These are phyloP conservation scores for Hydrochoerus hydrochaeris DNA, from an alignment of 2,113 vertebrate genomes.

Conservation along the genomic window DNA sequence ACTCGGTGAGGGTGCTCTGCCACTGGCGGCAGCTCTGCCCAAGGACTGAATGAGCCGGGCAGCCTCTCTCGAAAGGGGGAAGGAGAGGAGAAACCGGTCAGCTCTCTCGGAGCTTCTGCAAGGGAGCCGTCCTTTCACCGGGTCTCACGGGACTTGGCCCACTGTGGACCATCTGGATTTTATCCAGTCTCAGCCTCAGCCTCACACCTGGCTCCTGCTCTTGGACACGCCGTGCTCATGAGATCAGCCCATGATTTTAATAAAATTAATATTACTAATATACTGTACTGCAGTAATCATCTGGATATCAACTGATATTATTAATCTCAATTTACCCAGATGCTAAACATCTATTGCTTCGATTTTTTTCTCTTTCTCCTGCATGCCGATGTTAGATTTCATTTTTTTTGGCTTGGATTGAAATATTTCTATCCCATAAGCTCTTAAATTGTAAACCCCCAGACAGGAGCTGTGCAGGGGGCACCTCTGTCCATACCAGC, in stretches of 20 bases:
- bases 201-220: background rate
- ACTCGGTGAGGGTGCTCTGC: background rate
- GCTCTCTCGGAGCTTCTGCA: background rate
- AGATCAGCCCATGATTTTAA: background rate
- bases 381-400: background rate
- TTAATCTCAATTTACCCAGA: background rate
- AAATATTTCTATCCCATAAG: background rate
- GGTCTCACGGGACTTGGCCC: background rate
- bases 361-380: background rate
- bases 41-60: background rate
- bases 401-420: background rate
- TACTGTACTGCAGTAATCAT: background rate
- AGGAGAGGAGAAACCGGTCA: background rate
- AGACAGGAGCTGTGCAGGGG: background rate
- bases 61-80: background rate
- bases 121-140: background rate
- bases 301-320: background rate
- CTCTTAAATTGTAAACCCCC: background rate
- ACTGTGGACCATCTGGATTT: background rate
- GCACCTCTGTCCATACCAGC: background rate
- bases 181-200: background rate
- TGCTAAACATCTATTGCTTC: background rate
- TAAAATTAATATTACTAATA: background rate
- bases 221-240: background rate
- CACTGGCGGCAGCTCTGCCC: accelerated